Conservation (phyloP, 2,113 vertebrate species). For the Callopanchax toddi region DNA sequence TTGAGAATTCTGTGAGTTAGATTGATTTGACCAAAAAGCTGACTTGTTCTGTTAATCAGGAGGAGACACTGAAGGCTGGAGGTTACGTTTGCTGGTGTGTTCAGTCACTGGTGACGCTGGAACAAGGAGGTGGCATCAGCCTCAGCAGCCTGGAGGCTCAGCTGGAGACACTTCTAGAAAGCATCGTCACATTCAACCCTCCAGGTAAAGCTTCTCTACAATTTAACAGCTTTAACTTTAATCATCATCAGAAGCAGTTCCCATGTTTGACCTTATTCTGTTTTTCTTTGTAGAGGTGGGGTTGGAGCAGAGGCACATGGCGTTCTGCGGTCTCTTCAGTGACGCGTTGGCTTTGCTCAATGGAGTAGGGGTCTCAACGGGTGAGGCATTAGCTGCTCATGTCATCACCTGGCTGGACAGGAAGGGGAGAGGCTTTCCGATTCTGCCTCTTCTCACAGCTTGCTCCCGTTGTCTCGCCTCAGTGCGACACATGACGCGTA, state of each 20-base stretch:
- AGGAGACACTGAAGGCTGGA: conserved; percentile 68
- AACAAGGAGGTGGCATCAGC: conserved; percentile 88
- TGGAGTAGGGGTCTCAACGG: conserved; percentile 83
- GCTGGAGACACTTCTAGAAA: conserved; percentile 88
- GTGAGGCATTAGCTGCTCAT: conserved; percentile 85
- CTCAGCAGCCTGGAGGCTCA: conserved; percentile 86
- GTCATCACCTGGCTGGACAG: conserved; percentile 86
- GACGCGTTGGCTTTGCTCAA: conserved; percentile 90
- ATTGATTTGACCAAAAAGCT: too few species aligned
- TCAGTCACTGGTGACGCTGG: conserved; percentile 87
- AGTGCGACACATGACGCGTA: conserved; percentile 92
- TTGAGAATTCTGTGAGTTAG: too few species aligned
- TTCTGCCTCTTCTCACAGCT: conserved; percentile 91
- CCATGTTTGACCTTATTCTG: neutral
- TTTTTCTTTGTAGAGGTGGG: conserved; percentile 81
- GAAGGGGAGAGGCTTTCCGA: conserved; percentile 82
- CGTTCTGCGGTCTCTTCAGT: conserved; percentile 89
- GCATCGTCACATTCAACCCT: conserved; percentile 88
- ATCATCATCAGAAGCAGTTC: neutral
- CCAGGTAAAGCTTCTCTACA: conserved; percentile 78
- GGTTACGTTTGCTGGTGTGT: conserved; percentile 66
- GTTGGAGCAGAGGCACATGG: conserved; percentile 90
- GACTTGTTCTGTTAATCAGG: conserved; percentile 32
- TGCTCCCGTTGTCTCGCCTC: conserved; percentile 92
- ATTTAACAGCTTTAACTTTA: neutral